Evolutionary conservation across 2,797 vertebrate species (phyloP).

Genomic region (Linurgus olivaceus): DNA sequence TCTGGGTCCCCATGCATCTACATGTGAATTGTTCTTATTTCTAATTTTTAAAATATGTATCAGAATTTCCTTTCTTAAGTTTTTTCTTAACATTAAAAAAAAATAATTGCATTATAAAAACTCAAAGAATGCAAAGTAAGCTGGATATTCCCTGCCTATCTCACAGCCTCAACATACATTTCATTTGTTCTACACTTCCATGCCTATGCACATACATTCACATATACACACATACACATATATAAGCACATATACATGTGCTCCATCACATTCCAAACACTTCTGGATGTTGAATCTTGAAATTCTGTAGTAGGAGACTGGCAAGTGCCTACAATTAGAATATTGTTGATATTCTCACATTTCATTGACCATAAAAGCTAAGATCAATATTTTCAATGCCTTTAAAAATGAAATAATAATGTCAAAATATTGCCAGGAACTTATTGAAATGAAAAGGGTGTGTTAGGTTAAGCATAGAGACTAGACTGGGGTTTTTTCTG

Average conservation of each 20-base stretch:
- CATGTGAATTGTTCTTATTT: background rate
- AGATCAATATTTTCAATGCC: background rate
- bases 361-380: background rate
- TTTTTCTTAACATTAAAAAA: background rate
- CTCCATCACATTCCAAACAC: background rate
- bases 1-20: background rate
- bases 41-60: background rate
- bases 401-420: background rate
- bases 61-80: background rate
- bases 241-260: rapidly evolving
- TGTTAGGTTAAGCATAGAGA: background rate
- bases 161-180: background rate
- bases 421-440: slow-evolving; percentile 2
- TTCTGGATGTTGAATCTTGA: background rate
- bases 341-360: background rate
- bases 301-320: background rate
- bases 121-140: background rate
- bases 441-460: background rate
- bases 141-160: background rate
- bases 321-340: background rate
- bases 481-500: background rate
- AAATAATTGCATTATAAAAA: background rate
- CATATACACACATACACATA: background rate
- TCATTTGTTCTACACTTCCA: background rate
- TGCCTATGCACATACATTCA: rapidly evolving